Evolutionary conservation across 2,797 vertebrate species (phyloP).

Genomic region (Pachyuromys duprasi): DNA sequence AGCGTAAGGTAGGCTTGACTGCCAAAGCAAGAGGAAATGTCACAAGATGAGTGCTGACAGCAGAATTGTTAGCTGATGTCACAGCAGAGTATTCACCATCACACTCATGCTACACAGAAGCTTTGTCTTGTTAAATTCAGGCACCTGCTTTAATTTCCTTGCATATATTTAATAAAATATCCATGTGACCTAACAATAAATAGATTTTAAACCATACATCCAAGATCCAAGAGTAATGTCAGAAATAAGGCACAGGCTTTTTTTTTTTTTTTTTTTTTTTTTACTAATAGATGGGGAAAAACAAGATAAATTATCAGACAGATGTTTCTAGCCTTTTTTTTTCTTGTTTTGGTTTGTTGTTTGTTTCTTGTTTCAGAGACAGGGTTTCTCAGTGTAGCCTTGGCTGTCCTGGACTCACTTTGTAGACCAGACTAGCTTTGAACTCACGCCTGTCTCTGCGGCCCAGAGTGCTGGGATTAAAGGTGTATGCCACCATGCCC

Average conservation of each 20-base stretch:
- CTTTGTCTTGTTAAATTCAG: constrained; percentile 8
- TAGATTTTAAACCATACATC: constrained; percentile 9
- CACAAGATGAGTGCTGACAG: not conserved
- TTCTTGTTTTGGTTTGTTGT: too few relatives aligned
- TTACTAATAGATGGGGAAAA: not conserved
- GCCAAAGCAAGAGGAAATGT: not conserved
- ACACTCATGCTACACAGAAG: not conserved
- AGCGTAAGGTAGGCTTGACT: not conserved
- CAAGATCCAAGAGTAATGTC: not conserved
- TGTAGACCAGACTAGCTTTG: too few relatives aligned
- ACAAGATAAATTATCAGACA: not conserved
- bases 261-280: not conserved
- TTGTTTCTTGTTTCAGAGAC: too few relatives aligned
- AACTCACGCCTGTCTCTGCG: too few relatives aligned
- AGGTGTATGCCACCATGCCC: too few relatives aligned
- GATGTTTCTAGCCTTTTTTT: not conserved
- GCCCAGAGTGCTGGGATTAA: too few relatives aligned
- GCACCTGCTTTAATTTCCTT: constrained; percentile 18
- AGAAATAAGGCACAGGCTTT: not conserved
- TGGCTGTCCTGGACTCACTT: too few relatives aligned
- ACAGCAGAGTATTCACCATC: not conserved
- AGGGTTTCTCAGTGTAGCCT: too few relatives aligned
- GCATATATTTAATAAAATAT: constrained; percentile 35
- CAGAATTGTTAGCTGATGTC: not conserved
- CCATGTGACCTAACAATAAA: not conserved